A percentile compares a stretch with the other conserved stretches of the same genome.
Evolutionary conservation across 2,113 vertebrate species (phyloP).

Genomic region (Rhinopomastus cyanomelas): DNA sequence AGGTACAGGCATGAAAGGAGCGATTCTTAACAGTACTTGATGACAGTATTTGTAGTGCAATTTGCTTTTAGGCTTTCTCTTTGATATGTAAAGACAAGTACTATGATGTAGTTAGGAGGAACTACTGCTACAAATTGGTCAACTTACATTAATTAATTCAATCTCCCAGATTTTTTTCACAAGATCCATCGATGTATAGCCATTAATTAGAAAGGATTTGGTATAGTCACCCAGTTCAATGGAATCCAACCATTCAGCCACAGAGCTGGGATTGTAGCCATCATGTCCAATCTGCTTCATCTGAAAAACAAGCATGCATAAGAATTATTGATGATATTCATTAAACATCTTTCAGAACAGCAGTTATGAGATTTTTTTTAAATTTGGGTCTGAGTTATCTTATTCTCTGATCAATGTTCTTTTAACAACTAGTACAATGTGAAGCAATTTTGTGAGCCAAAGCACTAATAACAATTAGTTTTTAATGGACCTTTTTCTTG

Average conservation of each 20-base stretch:
- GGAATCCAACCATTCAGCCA: conserved; percentile 98
- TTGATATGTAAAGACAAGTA: neutral
- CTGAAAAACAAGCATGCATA: conserved; percentile 72
- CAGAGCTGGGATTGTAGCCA: conserved; percentile 93
- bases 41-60: neutral
- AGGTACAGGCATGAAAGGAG: neutral
- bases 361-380: neutral
- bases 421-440: neutral
- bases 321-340: neutral
- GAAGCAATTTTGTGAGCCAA: neutral
- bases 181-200: conserved; percentile 98
- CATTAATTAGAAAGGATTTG: conserved; percentile 96
- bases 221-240: conserved; percentile 97
- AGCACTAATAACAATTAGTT: neutral
- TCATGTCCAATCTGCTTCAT: conserved; percentile 92
- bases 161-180: conserved; percentile 99
- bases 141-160: conserved; percentile 97
- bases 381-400: neutral
- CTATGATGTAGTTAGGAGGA: neutral
- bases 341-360: neutral
- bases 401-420: neutral
- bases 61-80: neutral
- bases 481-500: neutral
- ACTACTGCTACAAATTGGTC: conserved; percentile 24
- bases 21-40: neutral